Percentiles rank a stretch among this genome's conserved stretches.
These are phyloP conservation scores for Synodontis membranacea DNA, from an alignment of 2,113 vertebrate genomes.

Conservation along the genomic window DNA sequence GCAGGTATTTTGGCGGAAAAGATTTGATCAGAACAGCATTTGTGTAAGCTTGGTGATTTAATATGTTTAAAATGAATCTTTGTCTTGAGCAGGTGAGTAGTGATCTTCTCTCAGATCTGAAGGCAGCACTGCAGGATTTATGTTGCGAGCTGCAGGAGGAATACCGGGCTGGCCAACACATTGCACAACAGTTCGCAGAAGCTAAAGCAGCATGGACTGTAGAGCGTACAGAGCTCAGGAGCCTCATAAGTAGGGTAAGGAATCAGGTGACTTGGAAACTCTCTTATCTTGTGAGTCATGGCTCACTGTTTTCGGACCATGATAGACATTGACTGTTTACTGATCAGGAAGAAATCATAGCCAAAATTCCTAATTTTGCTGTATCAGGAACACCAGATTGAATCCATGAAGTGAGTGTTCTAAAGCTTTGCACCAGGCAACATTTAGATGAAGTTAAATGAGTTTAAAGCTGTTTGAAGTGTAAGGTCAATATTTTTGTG, in stretches of 20 bases:
- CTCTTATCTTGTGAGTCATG: not conserved
- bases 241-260: slow-evolving; percentile 75
- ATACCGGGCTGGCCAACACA: slow-evolving; percentile 68
- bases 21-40: not conserved
- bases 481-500: not conserved
- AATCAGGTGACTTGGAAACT: not conserved
- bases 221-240: slow-evolving; percentile 79
- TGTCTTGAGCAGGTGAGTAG: slow-evolving; percentile 62
- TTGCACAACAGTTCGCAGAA: slow-evolving; percentile 81
- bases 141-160: slow-evolving; percentile 81
- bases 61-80: not conserved
- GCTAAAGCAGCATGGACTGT: slow-evolving; percentile 82
- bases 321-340: not conserved
- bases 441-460: not conserved
- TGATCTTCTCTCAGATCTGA: slow-evolving; percentile 77
- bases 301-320: not conserved
- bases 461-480: not conserved
- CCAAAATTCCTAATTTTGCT: not conserved
- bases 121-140: slow-evolving; percentile 81
- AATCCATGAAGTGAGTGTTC: not conserved
- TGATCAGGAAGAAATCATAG: not conserved
- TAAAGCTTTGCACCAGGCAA: not conserved
- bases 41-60: not conserved
- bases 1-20: slow-evolving; percentile 41
- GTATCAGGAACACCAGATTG: not conserved